A percentile compares a stretch with the other conserved stretches of the same genome.
phyloP scores from a whole-genome alignment of 2,113 vertebrate genomes.

The Perognathus longimembris region DNA sequence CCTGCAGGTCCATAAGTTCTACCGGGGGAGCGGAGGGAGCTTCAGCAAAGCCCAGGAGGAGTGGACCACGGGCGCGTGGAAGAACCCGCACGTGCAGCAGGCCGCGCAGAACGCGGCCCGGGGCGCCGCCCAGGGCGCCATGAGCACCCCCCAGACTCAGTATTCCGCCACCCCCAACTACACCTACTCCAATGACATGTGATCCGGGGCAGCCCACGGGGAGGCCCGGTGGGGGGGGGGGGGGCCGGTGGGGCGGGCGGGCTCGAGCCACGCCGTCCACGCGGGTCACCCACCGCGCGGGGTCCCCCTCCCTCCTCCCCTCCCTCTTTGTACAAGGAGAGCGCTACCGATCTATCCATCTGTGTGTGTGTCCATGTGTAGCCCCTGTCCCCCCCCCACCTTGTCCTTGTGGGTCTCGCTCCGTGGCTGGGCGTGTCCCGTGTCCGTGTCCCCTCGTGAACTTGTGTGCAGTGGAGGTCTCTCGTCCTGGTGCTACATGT shows the following conservation, averaged over 20 bases:
- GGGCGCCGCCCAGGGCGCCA: constrained; percentile 94
- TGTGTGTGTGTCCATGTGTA: background rate
- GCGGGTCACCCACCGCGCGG: constrained; percentile 73
- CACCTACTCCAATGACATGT: constrained; percentile 98
- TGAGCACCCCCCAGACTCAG: constrained; percentile 92
- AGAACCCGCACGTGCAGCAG: constrained; percentile 97
- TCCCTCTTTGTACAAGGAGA: constrained; percentile 75
- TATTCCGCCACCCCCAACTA: constrained; percentile 97
- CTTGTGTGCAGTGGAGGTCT: constrained; percentile 80
- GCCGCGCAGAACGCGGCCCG: constrained; percentile 96
- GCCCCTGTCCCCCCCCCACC: background rate
- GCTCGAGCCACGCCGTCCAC: constrained; percentile 66
- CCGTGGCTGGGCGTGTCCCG: constrained; percentile 46
- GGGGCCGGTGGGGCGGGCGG: constrained; percentile 56
- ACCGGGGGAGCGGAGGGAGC: constrained; percentile 96
- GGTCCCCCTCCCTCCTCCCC: constrained; percentile 74
- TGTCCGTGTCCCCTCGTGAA: constrained; percentile 79
- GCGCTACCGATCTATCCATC: constrained; percentile 62
- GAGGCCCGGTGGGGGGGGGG: constrained; percentile 19
- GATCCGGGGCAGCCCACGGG: constrained; percentile 74
- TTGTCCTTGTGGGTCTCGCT: constrained; percentile 40
- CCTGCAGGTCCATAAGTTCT: constrained; percentile 95
- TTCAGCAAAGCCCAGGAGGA: constrained; percentile 99
- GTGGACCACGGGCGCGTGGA: constrained; percentile 98
- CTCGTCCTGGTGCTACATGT: constrained; percentile 86